Evolutionary conservation across 2,888 invertebrate species (phyloP).

Genomic region (Limenitis camilla): DNA sequence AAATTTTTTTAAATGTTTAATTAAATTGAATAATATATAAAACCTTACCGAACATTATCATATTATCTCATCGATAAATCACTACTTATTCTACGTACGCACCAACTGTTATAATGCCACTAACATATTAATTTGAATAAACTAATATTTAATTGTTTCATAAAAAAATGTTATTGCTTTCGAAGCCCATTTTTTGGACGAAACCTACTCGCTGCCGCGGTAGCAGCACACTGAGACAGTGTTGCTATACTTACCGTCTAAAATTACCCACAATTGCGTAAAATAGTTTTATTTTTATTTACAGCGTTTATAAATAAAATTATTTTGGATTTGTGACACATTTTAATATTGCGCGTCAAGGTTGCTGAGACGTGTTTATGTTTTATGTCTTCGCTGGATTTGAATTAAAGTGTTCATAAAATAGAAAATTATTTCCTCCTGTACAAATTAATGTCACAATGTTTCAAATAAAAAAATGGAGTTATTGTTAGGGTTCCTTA

Average conservation of each 20-base stretch:
- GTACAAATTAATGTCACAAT: too few species aligned
- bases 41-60: slow-evolving; percentile 23
- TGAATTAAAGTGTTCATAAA: background rate
- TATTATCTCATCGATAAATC: slow-evolving; percentile 26
- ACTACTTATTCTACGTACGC: slow-evolving; percentile 34
- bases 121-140: slow-evolving; percentile 44
- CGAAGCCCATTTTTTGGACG: slow-evolving; percentile 26
- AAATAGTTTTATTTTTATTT: slow-evolving; percentile 8
- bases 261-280: slow-evolving; percentile 15
- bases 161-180: slow-evolving; percentile 34
- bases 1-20: background rate
- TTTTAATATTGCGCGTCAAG: background rate
- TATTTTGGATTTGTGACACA: background rate
- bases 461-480: too few species aligned
- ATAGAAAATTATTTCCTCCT: background rate
- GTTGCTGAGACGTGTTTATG: background rate
- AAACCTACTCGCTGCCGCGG: slow-evolving; percentile 37
- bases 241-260: slow-evolving; percentile 13
- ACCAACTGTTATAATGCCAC: slow-evolving; percentile 56
- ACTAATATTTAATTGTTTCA: slow-evolving; percentile 37
- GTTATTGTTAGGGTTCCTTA: too few species aligned
- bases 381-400: background rate
- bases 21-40: slow-evolving; percentile 1
- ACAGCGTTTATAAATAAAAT: slow-evolving; percentile 3
- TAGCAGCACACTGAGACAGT: slow-evolving; percentile 29